A percentile compares a stretch with the other conserved stretches of the same genome.
Evolutionary conservation across 1,140 invertebrate genomes (phyloP).

Genomic region (Drosophila ficusphila): DNA sequence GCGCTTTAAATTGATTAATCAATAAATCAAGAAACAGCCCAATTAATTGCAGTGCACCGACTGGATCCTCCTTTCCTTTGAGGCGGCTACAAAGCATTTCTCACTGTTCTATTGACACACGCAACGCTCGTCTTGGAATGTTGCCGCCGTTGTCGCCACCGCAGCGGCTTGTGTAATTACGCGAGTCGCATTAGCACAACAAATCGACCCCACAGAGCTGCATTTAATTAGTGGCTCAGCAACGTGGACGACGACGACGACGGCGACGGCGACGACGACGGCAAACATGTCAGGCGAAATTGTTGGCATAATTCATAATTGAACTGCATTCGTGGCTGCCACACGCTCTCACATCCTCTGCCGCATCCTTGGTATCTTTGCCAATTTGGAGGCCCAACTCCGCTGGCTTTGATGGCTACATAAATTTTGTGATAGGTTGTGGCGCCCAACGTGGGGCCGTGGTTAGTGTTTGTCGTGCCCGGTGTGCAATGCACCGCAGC

Average conservation of each 20-base stretch:
- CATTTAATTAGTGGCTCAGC: slow-evolving; percentile 70
- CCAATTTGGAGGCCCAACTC: slow-evolving; percentile 6
- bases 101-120: slow-evolving; percentile 74
- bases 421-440: slow-evolving; percentile 52
- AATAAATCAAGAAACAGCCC: not conserved
- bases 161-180: slow-evolving; percentile 65
- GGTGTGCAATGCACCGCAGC: slow-evolving; percentile 7
- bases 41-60: not conserved
- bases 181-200: slow-evolving; percentile 72
- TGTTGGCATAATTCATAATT: slow-evolving; percentile 81
- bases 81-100: slow-evolving; percentile 56
- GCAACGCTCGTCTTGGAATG: slow-evolving; percentile 71
- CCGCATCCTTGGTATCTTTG: slow-evolving; percentile 9
- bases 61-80: slow-evolving; percentile 1
- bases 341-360: slow-evolving; percentile 11
- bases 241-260: not conserved
- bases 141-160: slow-evolving; percentile 54
- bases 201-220: slow-evolving; percentile 73
- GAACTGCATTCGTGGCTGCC: slow-evolving; percentile 60
- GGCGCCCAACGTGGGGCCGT: slow-evolving; percentile 32
- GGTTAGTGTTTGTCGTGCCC: slow-evolving; percentile 25
- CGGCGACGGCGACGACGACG: slow-evolving; percentile 2
- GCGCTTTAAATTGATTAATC: no score
- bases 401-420: slow-evolving; percentile 53
- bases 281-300: slow-evolving; percentile 66